phyloP scores from a whole-genome alignment of 92 coral and sea anemone genomes.

The Parazoanthus darwini region DNA sequence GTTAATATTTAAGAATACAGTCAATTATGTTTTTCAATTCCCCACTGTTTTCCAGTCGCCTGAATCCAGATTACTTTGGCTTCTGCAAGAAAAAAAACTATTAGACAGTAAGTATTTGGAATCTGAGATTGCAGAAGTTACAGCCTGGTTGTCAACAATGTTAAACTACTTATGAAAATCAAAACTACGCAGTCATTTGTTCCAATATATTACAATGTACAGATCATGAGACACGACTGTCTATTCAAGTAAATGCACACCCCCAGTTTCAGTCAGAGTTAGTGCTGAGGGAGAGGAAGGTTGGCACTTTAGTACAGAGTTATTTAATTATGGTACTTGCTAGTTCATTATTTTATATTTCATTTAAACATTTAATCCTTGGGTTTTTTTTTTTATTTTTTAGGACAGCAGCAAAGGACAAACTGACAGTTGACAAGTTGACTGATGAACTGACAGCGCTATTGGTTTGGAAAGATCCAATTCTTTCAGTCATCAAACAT shows the following conservation, averaged over 20 bases:
- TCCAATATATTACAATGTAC: no score
- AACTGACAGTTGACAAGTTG: constrained; percentile 71
- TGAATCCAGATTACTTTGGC: no score
- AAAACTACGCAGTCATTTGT: no score
- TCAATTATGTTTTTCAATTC: not conserved
- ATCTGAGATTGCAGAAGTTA: no score
- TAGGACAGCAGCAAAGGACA: constrained; percentile 83
- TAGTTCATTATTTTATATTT: no score
- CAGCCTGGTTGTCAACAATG: no score
- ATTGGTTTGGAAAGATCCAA: constrained; percentile 74
- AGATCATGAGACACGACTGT: no score
- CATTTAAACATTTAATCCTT: not conserved
- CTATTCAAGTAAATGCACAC: not conserved
- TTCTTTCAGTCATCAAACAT: constrained; percentile 73
- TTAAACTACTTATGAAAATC: no score
- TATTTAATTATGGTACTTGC: no score
- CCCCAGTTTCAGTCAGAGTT: not conserved
- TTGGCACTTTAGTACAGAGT: no score
- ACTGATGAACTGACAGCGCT: constrained; percentile 69
- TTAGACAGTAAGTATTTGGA: no score
- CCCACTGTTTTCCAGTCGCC: not conserved
- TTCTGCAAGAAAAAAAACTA: no score
- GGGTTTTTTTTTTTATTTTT: not conserved
- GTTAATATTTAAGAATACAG: not conserved
- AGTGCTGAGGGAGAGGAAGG: not conserved